These are phyloP conservation scores for Spermophilus dauricus DNA, from an alignment of 2,113 vertebrate species.

Conservation along the genomic window DNA sequence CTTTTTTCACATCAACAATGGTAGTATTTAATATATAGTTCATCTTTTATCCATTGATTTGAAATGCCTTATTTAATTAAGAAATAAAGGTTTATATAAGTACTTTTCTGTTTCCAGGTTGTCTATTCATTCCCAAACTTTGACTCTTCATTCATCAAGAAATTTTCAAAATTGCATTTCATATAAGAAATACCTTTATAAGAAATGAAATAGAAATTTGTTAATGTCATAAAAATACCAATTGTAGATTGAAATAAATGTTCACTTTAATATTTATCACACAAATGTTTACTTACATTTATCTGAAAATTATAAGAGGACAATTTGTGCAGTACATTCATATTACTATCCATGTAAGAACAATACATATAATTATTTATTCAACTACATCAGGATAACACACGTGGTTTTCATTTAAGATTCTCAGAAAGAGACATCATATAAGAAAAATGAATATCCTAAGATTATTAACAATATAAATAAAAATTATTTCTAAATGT, in stretches of 20 bases:
- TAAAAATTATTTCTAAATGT: constrained; percentile 61
- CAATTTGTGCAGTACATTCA: constrained; percentile 75
- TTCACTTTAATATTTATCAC: constrained; percentile 80
- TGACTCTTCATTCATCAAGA: background rate
- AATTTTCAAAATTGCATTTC: constrained; percentile 46
- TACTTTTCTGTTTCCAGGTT: constrained; percentile 5
- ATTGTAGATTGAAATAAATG: constrained; percentile 66
- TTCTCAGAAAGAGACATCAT: constrained; percentile 68
- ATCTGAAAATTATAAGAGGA: constrained; percentile 70
- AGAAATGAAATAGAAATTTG: constrained; percentile 44
- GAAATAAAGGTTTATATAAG: background rate
- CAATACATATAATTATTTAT: constrained; percentile 67
- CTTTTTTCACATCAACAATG: background rate
- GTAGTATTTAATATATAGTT: background rate
- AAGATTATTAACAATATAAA: constrained; percentile 60
- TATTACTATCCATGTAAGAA: constrained; percentile 74
- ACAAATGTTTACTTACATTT: constrained; percentile 70
- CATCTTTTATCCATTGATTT: constrained; percentile 10
- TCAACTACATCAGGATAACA: constrained; percentile 64
- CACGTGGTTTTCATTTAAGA: constrained; percentile 65
- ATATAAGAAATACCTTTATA: constrained; percentile 2
- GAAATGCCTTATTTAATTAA: constrained; percentile 24
- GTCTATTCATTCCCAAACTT: background rate
- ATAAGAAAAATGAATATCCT: constrained; percentile 60
- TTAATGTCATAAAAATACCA: constrained; percentile 63